These are phyloP conservation scores for Lethocerus indicus DNA, from an alignment of 1,140 invertebrate genomes.

Conservation along the genomic window DNA sequence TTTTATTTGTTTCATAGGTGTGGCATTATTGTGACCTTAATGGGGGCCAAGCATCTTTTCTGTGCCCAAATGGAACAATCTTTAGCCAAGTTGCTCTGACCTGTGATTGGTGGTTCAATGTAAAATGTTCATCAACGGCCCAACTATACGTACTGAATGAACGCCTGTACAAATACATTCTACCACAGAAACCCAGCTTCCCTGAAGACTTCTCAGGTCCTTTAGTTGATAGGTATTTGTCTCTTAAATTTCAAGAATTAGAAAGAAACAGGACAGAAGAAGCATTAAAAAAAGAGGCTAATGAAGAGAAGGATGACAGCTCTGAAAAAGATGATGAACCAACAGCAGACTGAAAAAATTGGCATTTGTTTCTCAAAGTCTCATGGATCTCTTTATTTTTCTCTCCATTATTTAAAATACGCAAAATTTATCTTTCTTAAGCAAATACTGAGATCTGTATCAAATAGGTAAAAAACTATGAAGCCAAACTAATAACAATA, in stretches of 20 bases:
- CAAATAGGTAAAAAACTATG: no score
- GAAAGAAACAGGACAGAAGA: constrained; percentile 43
- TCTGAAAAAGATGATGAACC: constrained; percentile 9
- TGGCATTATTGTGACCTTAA: constrained; percentile 88
- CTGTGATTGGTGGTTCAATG: constrained; percentile 85
- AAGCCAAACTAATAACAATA: no score
- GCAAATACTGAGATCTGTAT: constrained; percentile 4
- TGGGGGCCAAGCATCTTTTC: constrained; percentile 73
- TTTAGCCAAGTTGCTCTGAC: constrained; percentile 73
- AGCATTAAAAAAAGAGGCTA: constrained; percentile 19
- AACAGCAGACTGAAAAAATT: no score
- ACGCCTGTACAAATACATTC: constrained; percentile 69
- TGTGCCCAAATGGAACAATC: constrained; percentile 81
- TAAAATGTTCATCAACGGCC: constrained; percentile 53
- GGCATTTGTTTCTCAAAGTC: no score
- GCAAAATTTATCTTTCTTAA: constrained; percentile 7
- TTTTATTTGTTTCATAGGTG: constrained; percentile 35
- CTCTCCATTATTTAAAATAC: constrained; percentile 7
- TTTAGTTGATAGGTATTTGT: constrained; percentile 64
- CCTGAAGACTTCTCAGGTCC: constrained; percentile 74
- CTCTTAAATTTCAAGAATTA: constrained; percentile 65
- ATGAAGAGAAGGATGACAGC: constrained; percentile 12
- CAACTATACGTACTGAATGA: constrained; percentile 77
- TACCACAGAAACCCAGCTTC: constrained; percentile 68
- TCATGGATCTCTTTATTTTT: no score